phyloP scores from a whole-genome alignment of 92 coral and sea anemone species.

The Porites cylindrica region DNA sequence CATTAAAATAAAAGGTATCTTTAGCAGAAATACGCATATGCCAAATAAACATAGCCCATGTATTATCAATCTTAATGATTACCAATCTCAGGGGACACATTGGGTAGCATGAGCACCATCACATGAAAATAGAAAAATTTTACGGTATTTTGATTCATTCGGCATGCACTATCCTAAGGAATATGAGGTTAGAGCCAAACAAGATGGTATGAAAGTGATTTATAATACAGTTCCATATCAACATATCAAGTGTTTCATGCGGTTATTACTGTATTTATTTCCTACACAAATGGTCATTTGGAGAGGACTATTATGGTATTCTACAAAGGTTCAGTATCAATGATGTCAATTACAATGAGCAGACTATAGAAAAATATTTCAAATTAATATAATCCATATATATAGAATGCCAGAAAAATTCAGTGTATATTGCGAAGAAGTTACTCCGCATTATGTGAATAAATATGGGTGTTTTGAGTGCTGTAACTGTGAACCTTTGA shows the following conservation, averaged over 20 bases:
- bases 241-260: not conserved
- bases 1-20: not conserved
- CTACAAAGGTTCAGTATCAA: not conserved
- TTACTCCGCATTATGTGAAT: too few species aligned
- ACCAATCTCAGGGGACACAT: not conserved
- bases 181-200: not conserved
- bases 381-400: not conserved
- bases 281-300: not conserved
- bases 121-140: not conserved
- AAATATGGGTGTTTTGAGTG: too few species aligned
- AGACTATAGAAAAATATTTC: too few species aligned
- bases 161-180: not conserved
- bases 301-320: not conserved
- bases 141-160: not conserved
- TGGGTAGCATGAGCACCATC: not conserved
- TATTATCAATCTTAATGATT: not conserved
- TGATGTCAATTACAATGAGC: not conserved
- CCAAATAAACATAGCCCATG: not conserved
- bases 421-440: too few species aligned
- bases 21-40: not conserved
- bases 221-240: not conserved
- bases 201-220: not conserved
- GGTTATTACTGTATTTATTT: not conserved
- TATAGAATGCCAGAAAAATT: not conserved
- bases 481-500: too few species aligned